Percentiles rank a stretch among this genome's conserved stretches.
Evolutionary conservation across 1,140 invertebrate species (phyloP).

Genomic region (Grapholita molesta): DNA sequence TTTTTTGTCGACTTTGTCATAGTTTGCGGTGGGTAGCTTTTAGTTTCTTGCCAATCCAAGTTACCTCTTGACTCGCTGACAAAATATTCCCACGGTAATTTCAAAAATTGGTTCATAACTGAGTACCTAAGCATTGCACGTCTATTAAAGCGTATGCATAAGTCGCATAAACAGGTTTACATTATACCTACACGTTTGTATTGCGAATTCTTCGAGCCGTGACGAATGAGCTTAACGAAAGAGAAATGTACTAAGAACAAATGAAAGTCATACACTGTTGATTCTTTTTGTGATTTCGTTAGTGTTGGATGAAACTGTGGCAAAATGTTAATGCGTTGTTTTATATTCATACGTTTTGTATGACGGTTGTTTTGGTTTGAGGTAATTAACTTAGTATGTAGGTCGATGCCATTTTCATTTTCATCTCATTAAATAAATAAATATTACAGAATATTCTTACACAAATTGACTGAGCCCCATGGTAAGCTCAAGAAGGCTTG

Average conservation of each 20-base stretch:
- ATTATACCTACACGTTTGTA: not conserved
- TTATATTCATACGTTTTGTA: not conserved
- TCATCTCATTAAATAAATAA: too few species aligned
- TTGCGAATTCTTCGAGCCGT: not conserved
- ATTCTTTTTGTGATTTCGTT: not conserved
- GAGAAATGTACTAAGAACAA: not conserved
- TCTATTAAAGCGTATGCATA: not conserved
- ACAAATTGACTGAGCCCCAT: too few species aligned
- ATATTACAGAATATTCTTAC: too few species aligned
- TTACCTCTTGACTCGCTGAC: too few species aligned
- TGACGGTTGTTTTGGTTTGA: not conserved
- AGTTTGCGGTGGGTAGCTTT: too few species aligned
- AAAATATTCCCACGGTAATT: too few species aligned
- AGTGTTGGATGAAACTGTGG: not conserved
- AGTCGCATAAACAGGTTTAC: not conserved
- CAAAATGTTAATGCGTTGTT: not conserved
- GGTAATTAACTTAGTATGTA: too few species aligned
- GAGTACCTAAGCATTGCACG: not conserved
- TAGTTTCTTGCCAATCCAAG: too few species aligned
- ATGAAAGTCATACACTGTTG: not conserved
- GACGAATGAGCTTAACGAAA: not conserved
- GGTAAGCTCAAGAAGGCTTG: too few species aligned
- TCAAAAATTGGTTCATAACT: too few species aligned
- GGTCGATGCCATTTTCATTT: too few species aligned
- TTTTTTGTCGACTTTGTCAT: too few species aligned